phyloP scores from a whole-genome alignment of 2,888 invertebrate genomes.

The Calameuta pallipes region DNA sequence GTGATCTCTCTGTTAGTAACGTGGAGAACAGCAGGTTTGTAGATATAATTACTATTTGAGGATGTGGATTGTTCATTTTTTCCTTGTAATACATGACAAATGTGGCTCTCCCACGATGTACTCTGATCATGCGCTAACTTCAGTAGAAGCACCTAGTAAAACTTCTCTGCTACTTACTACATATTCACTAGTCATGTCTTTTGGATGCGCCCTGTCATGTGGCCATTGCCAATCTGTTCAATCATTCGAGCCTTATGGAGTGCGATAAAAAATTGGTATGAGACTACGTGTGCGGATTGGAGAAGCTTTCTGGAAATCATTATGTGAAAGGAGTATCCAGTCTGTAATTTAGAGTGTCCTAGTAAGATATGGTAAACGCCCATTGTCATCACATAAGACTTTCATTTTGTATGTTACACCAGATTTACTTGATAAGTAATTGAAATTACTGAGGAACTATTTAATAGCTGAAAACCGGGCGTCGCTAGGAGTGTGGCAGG shows the following conservation, averaged over 20 bases:
- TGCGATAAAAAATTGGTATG: not conserved
- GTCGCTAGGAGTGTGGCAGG: not conserved
- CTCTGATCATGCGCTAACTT: not conserved
- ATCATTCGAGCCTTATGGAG: not conserved
- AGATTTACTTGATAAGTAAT: not conserved
- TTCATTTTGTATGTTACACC: not conserved
- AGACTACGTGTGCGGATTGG: not conserved
- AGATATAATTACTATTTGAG: not conserved
- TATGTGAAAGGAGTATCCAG: not conserved
- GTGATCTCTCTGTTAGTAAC: constrained; percentile 2
- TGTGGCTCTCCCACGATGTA: not conserved
- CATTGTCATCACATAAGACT: not conserved
- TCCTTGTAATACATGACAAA: not conserved
- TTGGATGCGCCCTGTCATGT: not conserved
- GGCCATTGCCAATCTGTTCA: not conserved
- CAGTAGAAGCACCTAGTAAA: not conserved
- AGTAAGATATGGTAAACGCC: not conserved
- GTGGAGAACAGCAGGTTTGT: constrained; percentile 2
- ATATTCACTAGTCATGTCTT: not conserved
- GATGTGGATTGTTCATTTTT: not conserved
- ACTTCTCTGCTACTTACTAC: not conserved
- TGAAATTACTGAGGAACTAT: not conserved
- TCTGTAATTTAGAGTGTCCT: not conserved
- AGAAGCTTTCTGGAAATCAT: not conserved
- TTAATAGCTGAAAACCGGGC: not conserved